Percentiles rank a stretch among this genome's conserved stretches.
phyloP scores from a whole-genome alignment of 2,797 vertebrate species.

The Parauchenoglanis ngamensis region DNA sequence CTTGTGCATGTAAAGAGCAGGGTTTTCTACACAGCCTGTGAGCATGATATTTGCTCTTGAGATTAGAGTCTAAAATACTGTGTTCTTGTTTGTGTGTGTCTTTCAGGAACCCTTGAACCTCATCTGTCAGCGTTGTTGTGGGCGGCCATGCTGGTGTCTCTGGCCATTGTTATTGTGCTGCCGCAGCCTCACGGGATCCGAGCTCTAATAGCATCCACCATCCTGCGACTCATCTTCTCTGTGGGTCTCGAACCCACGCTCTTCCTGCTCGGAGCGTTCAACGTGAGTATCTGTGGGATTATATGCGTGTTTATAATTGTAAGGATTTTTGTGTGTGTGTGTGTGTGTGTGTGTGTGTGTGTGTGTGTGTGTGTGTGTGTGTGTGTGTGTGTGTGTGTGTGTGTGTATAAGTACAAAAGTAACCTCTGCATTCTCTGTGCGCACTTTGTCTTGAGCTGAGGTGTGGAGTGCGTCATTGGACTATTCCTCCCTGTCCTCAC shows the following conservation, averaged over 20 bases:
- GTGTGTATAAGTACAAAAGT: no score
- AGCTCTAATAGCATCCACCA: constrained; percentile 94
- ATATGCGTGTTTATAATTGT: no score
- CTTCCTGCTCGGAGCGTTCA: constrained; percentile 92
- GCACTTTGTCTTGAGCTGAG: constrained; percentile 37
- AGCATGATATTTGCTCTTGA: not conserved
- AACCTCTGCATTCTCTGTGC: constrained; percentile 27
- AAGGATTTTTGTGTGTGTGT: constrained; percentile 66
- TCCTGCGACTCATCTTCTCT: constrained; percentile 94
- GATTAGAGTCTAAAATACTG: not conserved
- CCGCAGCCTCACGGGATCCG: constrained; percentile 96
- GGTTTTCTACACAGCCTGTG: not conserved
- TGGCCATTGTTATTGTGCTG: constrained; percentile 91
- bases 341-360: not conserved
- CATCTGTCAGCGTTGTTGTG: constrained; percentile 93
- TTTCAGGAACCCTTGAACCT: constrained; percentile 88
- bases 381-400: not conserved
- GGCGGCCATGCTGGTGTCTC: constrained; percentile 92
- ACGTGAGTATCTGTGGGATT: constrained; percentile 77
- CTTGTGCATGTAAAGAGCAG: not conserved
- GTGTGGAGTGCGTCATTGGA: constrained; percentile 55
- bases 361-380: constrained; percentile 9
- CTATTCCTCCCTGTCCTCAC: constrained; percentile 42
- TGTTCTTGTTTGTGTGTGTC: constrained; percentile 5
- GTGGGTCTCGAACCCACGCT: constrained; percentile 93